A percentile compares a stretch with the other conserved stretches of the same genome.
Conservation (phyloP, 2,888 invertebrate species). For the Coenonympha arcania region DNA sequence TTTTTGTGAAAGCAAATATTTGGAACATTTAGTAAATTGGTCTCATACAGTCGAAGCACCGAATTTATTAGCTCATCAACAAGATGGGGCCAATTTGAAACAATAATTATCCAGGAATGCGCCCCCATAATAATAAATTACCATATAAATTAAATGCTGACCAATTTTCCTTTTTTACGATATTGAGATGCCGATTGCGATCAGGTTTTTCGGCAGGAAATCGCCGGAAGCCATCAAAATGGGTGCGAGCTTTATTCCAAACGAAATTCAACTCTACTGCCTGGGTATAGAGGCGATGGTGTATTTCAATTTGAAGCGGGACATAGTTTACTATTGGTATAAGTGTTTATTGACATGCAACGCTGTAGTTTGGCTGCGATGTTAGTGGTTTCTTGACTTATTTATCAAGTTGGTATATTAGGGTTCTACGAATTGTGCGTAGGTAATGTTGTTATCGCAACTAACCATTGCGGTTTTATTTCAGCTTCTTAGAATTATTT, state of each 20-base stretch:
- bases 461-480: no score
- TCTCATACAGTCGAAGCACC: no score
- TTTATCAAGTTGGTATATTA: slow-evolving; percentile 10
- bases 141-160: slow-evolving; percentile 61
- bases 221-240: slow-evolving; percentile 29
- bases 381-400: slow-evolving; percentile 16
- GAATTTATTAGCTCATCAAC: background rate
- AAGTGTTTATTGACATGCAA: slow-evolving; percentile 25
- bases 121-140: slow-evolving; percentile 43
- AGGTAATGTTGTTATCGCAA: no score
- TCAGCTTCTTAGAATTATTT: no score
- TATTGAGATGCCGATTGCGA: slow-evolving; percentile 35
- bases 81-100: slow-evolving; percentile 17
- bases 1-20: no score
- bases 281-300: background rate
- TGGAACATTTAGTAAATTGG: no score
- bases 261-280: slow-evolving; percentile 3
- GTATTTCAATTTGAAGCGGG: slow-evolving; percentile 15
- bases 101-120: slow-evolving; percentile 29
- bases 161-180: slow-evolving; percentile 39
- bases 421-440: no score
- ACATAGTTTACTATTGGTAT: slow-evolving; percentile 21
- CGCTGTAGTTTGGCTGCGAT: slow-evolving; percentile 18
- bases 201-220: slow-evolving; percentile 44
- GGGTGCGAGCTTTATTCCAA: slow-evolving; percentile 21